Evolutionary conservation across 1,140 invertebrate species (phyloP).

Genomic region (Neodiprion lecontei): DNA sequence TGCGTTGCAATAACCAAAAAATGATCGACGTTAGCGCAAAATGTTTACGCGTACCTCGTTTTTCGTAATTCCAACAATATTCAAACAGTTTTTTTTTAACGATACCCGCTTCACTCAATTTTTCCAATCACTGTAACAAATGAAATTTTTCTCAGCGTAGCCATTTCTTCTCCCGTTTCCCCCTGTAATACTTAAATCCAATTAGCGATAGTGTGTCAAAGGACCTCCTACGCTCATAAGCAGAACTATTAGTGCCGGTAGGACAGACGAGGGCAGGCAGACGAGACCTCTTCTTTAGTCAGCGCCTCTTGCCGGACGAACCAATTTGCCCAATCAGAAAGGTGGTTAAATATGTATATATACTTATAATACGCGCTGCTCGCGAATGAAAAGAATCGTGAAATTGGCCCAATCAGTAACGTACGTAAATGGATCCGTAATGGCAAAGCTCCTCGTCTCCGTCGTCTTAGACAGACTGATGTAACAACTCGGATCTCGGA

Average conservation of each 20-base stretch:
- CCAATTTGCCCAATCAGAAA: slow-evolving; percentile 63
- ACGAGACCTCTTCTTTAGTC: neutral
- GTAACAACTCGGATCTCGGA: neutral
- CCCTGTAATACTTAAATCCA: neutral
- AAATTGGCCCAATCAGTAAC: slow-evolving; percentile 50
- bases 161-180: neutral
- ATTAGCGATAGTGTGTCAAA: neutral
- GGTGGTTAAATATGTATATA: slow-evolving; percentile 52
- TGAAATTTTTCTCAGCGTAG: no score
- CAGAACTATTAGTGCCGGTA: neutral
- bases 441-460: slow-evolving; percentile 27
- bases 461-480: no score
- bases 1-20: no score
- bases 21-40: no score
- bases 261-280: neutral
- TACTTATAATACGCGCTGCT: slow-evolving; percentile 33
- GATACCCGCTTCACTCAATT: no score
- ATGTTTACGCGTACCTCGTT: no score
- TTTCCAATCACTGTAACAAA: no score
- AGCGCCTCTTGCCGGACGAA: slow-evolving; percentile 53
- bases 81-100: no score
- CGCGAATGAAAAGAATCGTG: slow-evolving; percentile 43
- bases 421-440: neutral
- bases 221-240: slow-evolving; percentile 4
- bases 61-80: no score